Evolutionary conservation across 2,888 invertebrate species (phyloP).

Genomic region (Andrena trimmerana): DNA sequence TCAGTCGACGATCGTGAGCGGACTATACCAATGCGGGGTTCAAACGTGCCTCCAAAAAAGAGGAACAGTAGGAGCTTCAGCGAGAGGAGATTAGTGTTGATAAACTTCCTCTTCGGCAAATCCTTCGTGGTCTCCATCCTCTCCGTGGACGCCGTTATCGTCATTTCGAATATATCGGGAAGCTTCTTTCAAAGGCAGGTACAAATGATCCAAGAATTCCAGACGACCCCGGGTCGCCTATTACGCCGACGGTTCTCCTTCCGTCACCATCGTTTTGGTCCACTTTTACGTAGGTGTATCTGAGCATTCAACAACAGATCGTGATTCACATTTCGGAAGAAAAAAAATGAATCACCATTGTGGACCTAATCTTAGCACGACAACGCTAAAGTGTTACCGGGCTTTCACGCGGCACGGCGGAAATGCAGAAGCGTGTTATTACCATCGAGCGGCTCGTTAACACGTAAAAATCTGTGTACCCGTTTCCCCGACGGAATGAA

Average conservation of each 20-base stretch:
- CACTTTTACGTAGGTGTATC: conserved; percentile 50
- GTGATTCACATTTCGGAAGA: not conserved
- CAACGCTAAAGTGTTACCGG: not conserved
- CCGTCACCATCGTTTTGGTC: conserved; percentile 56
- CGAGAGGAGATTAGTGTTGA: conserved; percentile 91
- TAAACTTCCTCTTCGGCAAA: conserved; percentile 83
- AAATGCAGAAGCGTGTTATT: not conserved
- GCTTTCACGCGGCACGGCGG: not conserved
- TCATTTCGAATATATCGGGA: conserved; percentile 52
- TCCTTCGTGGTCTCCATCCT: conserved; percentile 76
- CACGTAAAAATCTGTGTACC: not conserved
- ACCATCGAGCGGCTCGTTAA: not conserved
- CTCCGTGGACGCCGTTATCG: conserved; percentile 76
- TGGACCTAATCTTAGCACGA: not conserved
- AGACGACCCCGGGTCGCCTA: conserved; percentile 59
- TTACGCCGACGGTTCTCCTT: conserved; percentile 49
- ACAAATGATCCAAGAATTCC: conserved; percentile 31
- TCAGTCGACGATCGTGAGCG: not conserved
- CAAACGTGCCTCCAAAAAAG: conserved; percentile 89
- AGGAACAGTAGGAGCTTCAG: conserved; percentile 93
- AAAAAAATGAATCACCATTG: too few relatives aligned
- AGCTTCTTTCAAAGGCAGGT: conserved; percentile 30
- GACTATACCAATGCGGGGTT: not conserved
- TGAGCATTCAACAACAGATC: conserved; percentile 9
- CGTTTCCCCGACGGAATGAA: not conserved